Base-by-base conservation (phyloP, 30 jellyfish, hydroid and myxozoan species). In the Aurelia sp. region DNA sequence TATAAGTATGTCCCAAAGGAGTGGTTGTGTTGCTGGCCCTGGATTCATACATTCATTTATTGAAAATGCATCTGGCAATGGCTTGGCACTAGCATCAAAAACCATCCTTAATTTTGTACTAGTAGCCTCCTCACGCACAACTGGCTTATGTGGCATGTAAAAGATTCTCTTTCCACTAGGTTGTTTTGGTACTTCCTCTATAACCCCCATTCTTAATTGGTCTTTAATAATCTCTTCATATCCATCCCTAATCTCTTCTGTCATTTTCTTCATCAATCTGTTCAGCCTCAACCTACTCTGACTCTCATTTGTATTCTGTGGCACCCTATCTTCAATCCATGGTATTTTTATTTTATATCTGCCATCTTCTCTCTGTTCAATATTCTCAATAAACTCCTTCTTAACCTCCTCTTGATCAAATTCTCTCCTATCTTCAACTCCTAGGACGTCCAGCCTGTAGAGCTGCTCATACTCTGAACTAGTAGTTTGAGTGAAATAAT, bases 21-120 rank as follows among this genome's bases (percentile, higher is more conserved):
- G 73, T 10, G 85, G 92, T 66, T 60, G 86, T 9, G 92, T 83
- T 21, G 83, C 76, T 73, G 91, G 91, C 76, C 91, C 92, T 22
- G 92, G 86, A 40, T 83, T 69, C 92, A 72, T 83, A 31, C 92
- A 83, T 31, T 70, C 92, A 72, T 68, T 83, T 58, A 70, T 83
- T 31, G 86, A 83, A 62, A 51, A 83, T 12, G 59, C 71, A 51
- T 83, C 86, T 10, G 52, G 72, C n/a, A 79, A 71, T 69, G 92
- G 92, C 71, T 83, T 71, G 58, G 80, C 73, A 67, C 92, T 83
- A 30, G 92, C 92, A 71, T 83, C 92, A 83, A 69, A n/a, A 83
- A 83, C 92, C 92, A 83, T 83, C 41, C 92, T 65, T 7, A 83
- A 79, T 62, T 83, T 69, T 3, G 86, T 69, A 72, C 92, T 68